Base-by-base conservation (phyloP, 2,888 invertebrate species). In the Agriopis aurantiaria region DNA sequence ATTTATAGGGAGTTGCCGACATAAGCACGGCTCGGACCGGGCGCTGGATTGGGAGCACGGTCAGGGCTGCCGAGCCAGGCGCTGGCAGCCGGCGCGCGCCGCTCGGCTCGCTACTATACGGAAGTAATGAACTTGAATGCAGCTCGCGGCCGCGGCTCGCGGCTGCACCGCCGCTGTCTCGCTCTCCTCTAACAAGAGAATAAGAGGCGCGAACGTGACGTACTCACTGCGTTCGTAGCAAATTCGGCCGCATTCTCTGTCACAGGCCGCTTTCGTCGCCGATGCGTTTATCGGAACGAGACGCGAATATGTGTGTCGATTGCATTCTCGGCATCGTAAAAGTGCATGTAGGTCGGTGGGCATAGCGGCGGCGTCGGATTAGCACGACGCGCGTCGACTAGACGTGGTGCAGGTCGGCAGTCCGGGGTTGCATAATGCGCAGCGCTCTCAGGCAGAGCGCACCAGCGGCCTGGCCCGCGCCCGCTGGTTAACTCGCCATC, bases 61-160 rank as follows among this genome's bases (percentile, higher is more conserved):
- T 89, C 90, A 90, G 81, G 83, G 75, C 68, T 71, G 64, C 17
- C 64, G 46, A 52, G 33, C 40, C 49, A 51, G 64, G 88, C 3
- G 33, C 33, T 85, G 83, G 72, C 68, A 87, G 81, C 86, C 86
- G 88, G 81, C 86, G 86, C 82, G 80, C 85, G 82, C 86, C 81
- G 92, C 63, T 63, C 66, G 65, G 69, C 69, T 62, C 66, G 45
- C 55, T 64, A 33, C 33, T 33, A 33, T 33, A 63, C 93, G 93
- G 93, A 94, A 95, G 94, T 94, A 93, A 94, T 95, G 94, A 95
- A 95, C 94, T 95, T 95, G 94, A 94, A 92, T 93, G 91, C 93
- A 91, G 88, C 88, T 85, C 85, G 87, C 86, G 87, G 86, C 79
- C 85, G 89, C 88, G 84, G 33, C 33, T 33, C 33, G 33, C 5